Percentiles rank a stretch among this genome's conserved stretches.
phyloP scores from a whole-genome alignment of 2,113 vertebrate species.

The Eublepharis macularius region DNA sequence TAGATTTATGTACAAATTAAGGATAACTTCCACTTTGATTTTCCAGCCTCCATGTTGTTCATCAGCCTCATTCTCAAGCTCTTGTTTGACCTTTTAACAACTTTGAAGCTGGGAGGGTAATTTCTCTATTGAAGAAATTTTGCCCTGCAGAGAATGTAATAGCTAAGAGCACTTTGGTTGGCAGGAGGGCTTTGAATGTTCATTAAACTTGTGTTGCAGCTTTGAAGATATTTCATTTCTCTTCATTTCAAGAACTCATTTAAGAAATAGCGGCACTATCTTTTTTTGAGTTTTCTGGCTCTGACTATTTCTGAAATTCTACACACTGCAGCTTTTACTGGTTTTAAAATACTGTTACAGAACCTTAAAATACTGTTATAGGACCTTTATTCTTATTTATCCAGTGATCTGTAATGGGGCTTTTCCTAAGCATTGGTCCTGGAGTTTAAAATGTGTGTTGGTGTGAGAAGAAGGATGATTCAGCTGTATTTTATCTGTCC shows the following conservation, averaged over 20 bases:
- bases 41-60: not conserved
- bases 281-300: not conserved
- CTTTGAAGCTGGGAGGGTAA: not conserved
- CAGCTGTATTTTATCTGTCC: not conserved
- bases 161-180: not conserved
- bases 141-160: constrained; percentile 3
- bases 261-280: not conserved
- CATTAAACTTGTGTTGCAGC: not conserved
- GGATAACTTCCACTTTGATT: not conserved
- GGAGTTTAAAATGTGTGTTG: not conserved
- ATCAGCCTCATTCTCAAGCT: constrained; percentile 3
- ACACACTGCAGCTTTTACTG: not conserved
- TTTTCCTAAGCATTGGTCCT: not conserved
- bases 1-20: not conserved
- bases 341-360: not conserved
- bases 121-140: not conserved
- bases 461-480: not conserved
- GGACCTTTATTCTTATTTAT: not conserved
- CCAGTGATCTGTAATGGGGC: not conserved
- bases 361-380: too few species aligned
- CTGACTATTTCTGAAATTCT: not conserved
- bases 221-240: constrained; percentile 1
- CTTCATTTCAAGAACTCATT: not conserved
- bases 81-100: not conserved
- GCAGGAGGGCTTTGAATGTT: not conserved